A percentile compares a stretch with the other conserved stretches of the same genome.
Evolutionary conservation across 2,797 vertebrate genomes (phyloP).

Genomic region (Megaceryle alcyon): DNA sequence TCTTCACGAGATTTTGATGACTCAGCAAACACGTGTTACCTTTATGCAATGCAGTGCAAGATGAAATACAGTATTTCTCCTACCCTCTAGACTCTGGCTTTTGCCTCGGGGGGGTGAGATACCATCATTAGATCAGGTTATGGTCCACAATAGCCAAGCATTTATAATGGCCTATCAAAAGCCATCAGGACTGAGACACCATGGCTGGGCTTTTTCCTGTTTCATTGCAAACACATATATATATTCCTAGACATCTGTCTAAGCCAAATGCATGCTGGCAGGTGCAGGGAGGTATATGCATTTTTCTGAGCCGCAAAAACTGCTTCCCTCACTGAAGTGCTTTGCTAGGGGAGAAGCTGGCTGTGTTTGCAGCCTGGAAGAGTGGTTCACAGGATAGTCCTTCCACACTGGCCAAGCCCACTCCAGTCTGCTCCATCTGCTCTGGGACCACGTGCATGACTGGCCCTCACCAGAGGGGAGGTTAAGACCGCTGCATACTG

Average conservation of each 20-base stretch:
- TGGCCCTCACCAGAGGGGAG: slow-evolving; percentile 17
- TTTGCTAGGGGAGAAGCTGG: not conserved
- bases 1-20: not conserved
- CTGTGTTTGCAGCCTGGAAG: not conserved
- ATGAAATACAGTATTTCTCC: not conserved
- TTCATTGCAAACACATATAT: not conserved
- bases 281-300: not conserved
- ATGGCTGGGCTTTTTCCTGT: not conserved
- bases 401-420: not conserved
- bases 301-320: not conserved
- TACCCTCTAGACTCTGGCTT: not conserved
- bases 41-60: not conserved
- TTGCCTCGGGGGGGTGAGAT: not conserved
- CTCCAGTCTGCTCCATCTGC: slow-evolving; percentile 39
- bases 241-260: not conserved
- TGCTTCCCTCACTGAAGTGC: not conserved
- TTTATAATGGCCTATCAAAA: not conserved
- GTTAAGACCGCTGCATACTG: not conserved
- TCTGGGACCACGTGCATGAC: slow-evolving; percentile 15
- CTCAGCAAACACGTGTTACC: not conserved
- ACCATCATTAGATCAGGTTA: not conserved
- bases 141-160: not conserved
- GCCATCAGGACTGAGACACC: not conserved
- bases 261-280: slow-evolving; percentile 1
- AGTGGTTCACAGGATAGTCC: not conserved